Evolutionary conservation across 2,113 vertebrate genomes (phyloP), one percentile per base, ranked within the genome.

Genomic region (Macroglossus sobrinus): DNA sequence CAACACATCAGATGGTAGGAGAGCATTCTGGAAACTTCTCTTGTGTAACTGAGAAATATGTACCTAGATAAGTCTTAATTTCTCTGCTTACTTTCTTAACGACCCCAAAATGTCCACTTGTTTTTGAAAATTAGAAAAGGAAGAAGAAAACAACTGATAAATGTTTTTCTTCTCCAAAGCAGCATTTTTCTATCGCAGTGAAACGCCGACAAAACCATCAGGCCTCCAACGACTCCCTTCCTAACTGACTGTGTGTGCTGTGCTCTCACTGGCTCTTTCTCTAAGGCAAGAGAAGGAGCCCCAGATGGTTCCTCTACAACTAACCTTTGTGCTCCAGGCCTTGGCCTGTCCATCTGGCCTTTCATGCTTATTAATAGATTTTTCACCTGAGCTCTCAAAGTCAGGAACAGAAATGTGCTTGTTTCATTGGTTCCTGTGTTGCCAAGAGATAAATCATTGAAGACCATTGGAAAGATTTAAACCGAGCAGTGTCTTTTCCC

Each of bases 321-420:
- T 97, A 96, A 91, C 76, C 89, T 85, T 97, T 66, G 47, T 71
- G 93, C 97, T 59, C 64, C 40, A 94, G 63, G 72, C 84, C 71
- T 96, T 64, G n/a, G 43, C 78, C 93, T 86, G 85, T 96, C 96
- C 92, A 97, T 97, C 96, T 97, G 96, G 76, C 97, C 84, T 98
- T 97, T 96, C 84, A 90, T 91, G 53, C 69, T 90, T 98, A 96
- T 97, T 97, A 96, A 97, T 79, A 97, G 94, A 93, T 89, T 84
- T 92, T 96, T 88, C 97, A 98, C 79, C 76, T 75, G 93, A 96
- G 55, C 72, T 90, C 82, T 74, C 89, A 75, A 97, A 92, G 82
- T 24, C 95, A 88, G 92, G 88, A 94, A 84, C 96, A 59, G 84
- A 97, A 94, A 97, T 35, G 26, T 80, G 50, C 66, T 96, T 88